phyloP scores from a whole-genome alignment of 1,140 invertebrate genomes.

The Parapsyche elsis region DNA sequence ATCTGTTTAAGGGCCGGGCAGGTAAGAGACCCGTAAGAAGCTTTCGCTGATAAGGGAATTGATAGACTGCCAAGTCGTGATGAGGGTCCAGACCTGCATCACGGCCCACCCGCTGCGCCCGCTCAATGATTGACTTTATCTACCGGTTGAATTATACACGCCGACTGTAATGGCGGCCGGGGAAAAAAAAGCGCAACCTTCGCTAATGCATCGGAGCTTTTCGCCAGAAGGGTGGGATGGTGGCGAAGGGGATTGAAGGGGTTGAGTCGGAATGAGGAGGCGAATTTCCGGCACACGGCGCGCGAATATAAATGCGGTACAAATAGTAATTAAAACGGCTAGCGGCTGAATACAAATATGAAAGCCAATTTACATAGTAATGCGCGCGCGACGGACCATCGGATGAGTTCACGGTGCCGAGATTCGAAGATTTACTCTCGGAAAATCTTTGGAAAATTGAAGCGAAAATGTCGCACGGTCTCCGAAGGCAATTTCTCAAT shows the following conservation, averaged over 20 bases:
- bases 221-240: neutral
- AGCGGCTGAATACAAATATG: conserved; percentile 37
- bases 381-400: neutral
- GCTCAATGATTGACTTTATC: conserved; percentile 43
- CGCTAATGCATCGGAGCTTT: neutral
- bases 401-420: no score
- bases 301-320: conserved; percentile 41
- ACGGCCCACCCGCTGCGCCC: conserved; percentile 5
- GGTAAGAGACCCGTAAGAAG: conserved; percentile 28
- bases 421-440: no score
- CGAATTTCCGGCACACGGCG: conserved; percentile 18
- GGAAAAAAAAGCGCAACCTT: neutral
- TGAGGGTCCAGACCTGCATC: conserved; percentile 45
- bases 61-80: conserved; percentile 44
- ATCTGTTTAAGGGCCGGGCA: conserved; percentile 29
- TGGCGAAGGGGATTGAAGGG: neutral
- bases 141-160: conserved; percentile 9
- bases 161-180: neutral
- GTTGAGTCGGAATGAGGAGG: neutral
- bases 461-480: neutral
- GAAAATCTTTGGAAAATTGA: neutral
- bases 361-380: conserved; percentile 41
- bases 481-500: neutral
- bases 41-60: conserved; percentile 47
- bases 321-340: conserved; percentile 44